Evolutionary conservation across 2,888 invertebrate genomes (phyloP), one percentile per base, ranked within the genome.

Genomic region (Orthosia cruda): DNA sequence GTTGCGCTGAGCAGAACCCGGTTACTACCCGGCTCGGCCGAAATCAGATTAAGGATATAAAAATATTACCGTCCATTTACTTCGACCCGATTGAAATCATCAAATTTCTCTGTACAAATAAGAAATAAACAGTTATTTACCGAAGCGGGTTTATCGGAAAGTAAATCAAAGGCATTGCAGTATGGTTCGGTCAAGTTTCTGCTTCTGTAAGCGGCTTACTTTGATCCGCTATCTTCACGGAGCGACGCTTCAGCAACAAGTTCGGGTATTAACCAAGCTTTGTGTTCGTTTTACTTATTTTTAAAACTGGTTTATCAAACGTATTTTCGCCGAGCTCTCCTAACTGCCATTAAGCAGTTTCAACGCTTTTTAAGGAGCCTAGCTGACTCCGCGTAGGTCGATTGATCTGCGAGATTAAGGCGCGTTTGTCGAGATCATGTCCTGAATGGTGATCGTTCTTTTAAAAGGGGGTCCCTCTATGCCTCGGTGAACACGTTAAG

Each of bases 131-230:
- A 75, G 82, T 75, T 85, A 68, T 84, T 86, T 87, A 74, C 67
- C 55, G 65, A 73, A 67, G 58, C 62, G 70, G 71, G 64, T 85
- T 86, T 85, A 86, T 85, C 75, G 77, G 66, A 64, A 76, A 80
- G 85, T 87, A 87, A 89, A 89, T 89, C 88, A 89, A 88, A 88
- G 88, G 78, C 83, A 77, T 71, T 84, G 84, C 85, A 84, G 78
- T 83, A 74, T 74, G 69, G 84, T 63, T 80, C 83, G 89, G 91
- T 87, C 89, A 89, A 91, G 89, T 90, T 90, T 87, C 77, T 85
- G 83, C 74, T 81, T 80, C 77, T 86, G 80, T 90, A 91, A 91
- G 90, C 91, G 81, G 89, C 90, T 91, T 91, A 90, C 82, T 88
- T 87, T 84, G 89, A 91, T 91, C 89, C 89, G 77, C 85, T 89